Evolutionary conservation across 2,113 vertebrate species (phyloP).

Genomic region (Trichechus manatus): DNA sequence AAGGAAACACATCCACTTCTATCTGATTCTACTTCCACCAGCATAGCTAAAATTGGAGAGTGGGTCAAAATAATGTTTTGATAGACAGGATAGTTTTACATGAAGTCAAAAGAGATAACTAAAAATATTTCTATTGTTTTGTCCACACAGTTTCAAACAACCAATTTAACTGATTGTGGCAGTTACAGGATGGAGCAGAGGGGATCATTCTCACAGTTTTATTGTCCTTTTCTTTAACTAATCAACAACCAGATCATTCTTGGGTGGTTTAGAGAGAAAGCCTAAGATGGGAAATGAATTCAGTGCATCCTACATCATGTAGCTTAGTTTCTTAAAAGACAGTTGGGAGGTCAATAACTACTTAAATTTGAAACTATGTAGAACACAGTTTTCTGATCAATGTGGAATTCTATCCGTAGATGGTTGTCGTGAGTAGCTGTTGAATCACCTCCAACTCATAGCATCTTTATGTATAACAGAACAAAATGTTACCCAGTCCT

Average conservation of each 20-base stretch:
- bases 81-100: neutral
- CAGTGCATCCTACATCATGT: neutral
- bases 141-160: neutral
- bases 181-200: accelerated
- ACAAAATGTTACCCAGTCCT: neutral
- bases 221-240: neutral
- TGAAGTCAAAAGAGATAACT: neutral
- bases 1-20: neutral
- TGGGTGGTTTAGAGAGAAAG: neutral
- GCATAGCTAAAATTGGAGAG: neutral
- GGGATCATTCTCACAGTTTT: neutral
- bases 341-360: neutral
- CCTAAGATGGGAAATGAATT: neutral
- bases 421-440: neutral
- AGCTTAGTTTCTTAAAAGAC: neutral
- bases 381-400: neutral
- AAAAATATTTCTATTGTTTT: neutral
- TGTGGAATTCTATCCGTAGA: neutral
- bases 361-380: neutral
- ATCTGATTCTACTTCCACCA: neutral
- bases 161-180: neutral
- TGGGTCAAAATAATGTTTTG: neutral
- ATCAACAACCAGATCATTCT: neutral
- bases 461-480: neutral
- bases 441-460: neutral